These are phyloP conservation scores for Drosophila rellima DNA, from an alignment of 2,888 invertebrate genomes.

Conservation along the genomic window DNA sequence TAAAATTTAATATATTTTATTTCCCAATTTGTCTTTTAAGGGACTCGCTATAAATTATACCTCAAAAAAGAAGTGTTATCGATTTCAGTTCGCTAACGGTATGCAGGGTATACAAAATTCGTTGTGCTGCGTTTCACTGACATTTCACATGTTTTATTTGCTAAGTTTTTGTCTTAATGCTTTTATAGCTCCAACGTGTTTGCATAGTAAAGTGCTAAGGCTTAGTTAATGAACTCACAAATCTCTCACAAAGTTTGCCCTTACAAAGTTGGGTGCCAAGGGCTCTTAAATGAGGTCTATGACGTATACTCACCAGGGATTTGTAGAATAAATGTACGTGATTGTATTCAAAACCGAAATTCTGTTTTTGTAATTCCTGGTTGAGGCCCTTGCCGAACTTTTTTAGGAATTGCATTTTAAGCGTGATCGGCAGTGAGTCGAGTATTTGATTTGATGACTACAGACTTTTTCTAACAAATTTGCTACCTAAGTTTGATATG, in stretches of 20 bases:
- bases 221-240: conserved; percentile 30
- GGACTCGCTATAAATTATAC: no score
- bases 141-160: conserved; percentile 13
- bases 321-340: conserved; percentile 83
- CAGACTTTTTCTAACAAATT: background rate
- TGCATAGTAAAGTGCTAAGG: conserved; percentile 17
- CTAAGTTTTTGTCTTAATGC: conserved; percentile 12
- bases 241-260: conserved; percentile 19
- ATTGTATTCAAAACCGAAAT: conserved; percentile 82
- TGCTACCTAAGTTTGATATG: background rate
- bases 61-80: no score
- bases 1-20: no score
- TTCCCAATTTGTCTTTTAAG: no score
- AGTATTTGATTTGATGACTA: background rate
- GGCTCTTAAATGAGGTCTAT: background rate
- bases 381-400: conserved; percentile 72
- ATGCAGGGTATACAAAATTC: conserved; percentile 24
- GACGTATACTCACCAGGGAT: conserved; percentile 81
- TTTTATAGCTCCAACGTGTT: conserved; percentile 23
- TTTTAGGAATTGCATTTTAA: conserved; percentile 78
- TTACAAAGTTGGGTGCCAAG: background rate
- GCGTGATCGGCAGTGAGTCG: background rate
- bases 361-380: conserved; percentile 79
- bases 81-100: no score
- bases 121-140: background rate